A percentile compares a stretch with the other conserved stretches of the same genome.
Evolutionary conservation across 2,113 vertebrate genomes (phyloP).

Genomic region (Ctenomys sociabilis): DNA sequence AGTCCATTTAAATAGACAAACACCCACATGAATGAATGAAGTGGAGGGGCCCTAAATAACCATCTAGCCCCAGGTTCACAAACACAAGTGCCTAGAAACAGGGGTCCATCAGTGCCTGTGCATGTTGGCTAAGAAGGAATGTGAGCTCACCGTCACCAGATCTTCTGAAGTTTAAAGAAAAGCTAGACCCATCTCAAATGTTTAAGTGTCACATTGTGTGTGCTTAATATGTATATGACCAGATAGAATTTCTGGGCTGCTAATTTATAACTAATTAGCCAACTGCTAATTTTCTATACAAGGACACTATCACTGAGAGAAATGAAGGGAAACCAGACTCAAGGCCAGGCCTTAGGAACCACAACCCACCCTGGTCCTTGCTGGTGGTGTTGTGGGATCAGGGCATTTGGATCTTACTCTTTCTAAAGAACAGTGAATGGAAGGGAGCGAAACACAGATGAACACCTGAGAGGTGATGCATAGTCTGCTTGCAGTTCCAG

Average conservation of each 20-base stretch:
- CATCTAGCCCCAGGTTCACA: not conserved
- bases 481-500: not conserved
- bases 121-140: not conserved
- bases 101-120: not conserved
- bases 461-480: not conserved
- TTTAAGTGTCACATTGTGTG: not conserved
- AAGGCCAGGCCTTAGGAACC: conserved; percentile 8
- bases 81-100: not conserved
- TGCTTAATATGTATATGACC: not conserved
- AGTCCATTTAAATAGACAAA: conserved; percentile 25
- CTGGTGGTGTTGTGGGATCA: not conserved
- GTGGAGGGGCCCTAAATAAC: not conserved
- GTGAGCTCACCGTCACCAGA: not conserved
- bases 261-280: conserved; percentile 5
- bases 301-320: not conserved
- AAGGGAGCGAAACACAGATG: not conserved
- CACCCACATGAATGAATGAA: conserved; percentile 8
- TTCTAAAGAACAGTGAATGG: not conserved
- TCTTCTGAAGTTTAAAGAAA: conserved; percentile 19
- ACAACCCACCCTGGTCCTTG: not conserved
- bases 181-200: not conserved
- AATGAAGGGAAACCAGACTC: conserved; percentile 8
- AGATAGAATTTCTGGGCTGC: conserved; percentile 11
- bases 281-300: not conserved
- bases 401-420: not conserved